These are phyloP conservation scores for Eucidaris tribuloides DNA, from an alignment of 35 echinoderm and acorn worm species.

Conservation along the genomic window DNA sequence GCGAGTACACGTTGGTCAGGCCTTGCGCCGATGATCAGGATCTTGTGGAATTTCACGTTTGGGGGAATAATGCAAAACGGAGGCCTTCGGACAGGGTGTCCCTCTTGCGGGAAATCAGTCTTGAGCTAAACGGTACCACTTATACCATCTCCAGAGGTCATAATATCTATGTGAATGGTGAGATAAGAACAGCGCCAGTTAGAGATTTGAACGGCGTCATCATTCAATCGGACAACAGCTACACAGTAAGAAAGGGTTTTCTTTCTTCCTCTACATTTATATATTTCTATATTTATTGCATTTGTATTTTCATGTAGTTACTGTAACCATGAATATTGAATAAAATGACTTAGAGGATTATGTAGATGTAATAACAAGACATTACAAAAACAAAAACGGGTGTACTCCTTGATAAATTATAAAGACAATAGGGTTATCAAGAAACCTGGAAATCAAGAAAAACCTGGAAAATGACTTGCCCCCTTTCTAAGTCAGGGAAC, in stretches of 20 bases:
- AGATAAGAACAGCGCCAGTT: slow-evolving; percentile 21
- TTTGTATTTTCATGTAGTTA: too few species aligned
- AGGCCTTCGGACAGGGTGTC: slow-evolving; percentile 46
- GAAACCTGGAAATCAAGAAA: too few species aligned
- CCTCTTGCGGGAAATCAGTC: neutral
- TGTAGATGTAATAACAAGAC: too few species aligned
- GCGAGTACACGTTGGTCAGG: slow-evolving; percentile 60
- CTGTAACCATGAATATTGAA: too few species aligned
- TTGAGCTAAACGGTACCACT: slow-evolving; percentile 1
- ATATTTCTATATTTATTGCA: too few species aligned
- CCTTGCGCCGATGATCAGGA: slow-evolving; percentile 31
- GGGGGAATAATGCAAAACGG: slow-evolving; percentile 40
- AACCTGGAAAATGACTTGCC: too few species aligned
- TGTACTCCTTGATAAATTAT: too few species aligned
- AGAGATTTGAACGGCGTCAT: neutral
- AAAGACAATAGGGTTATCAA: too few species aligned
- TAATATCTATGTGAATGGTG: slow-evolving; percentile 26
- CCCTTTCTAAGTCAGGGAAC: too few species aligned
- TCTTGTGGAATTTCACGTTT: slow-evolving; percentile 16
- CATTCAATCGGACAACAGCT: neutral
- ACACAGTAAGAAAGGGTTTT: slow-evolving; percentile 25
- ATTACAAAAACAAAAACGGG: too few species aligned
- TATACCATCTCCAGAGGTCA: slow-evolving; percentile 23
- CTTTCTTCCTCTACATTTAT: too few species aligned
- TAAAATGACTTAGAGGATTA: too few species aligned